These are phyloP conservation scores for Malurus splendens DNA, from an alignment of 2,797 vertebrate genomes.

Conservation along the genomic window DNA sequence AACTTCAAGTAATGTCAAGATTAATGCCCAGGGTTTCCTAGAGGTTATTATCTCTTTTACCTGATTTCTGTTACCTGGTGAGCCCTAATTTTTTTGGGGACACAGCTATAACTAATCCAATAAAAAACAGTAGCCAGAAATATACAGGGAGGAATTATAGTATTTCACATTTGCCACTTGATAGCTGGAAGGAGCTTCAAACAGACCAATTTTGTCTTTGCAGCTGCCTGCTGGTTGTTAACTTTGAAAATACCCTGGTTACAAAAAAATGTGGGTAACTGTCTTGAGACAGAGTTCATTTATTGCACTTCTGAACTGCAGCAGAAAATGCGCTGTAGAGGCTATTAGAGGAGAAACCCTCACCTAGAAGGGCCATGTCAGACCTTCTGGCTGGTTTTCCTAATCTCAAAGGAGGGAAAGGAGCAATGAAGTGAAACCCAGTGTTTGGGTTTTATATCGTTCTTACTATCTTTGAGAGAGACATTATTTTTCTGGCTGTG, in stretches of 20 bases:
- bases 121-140: neutral
- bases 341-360: neutral
- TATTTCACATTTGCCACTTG: neutral
- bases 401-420: neutral
- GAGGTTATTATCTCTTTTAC: neutral
- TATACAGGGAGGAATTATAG: neutral
- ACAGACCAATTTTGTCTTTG: neutral
- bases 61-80: neutral
- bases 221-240: neutral
- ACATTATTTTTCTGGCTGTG: neutral
- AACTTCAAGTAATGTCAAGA: neutral
- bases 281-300: neutral
- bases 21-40: neutral
- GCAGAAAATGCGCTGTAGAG: neutral
- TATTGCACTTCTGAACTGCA: neutral
- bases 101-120: neutral
- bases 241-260: neutral
- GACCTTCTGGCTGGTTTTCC: neutral
- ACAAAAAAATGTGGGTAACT: neutral
- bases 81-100: neutral
- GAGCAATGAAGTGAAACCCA: neutral
- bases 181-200: neutral
- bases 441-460: neutral
- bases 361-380: neutral
- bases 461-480: neutral